phyloP scores from a whole-genome alignment of 2,797 vertebrate genomes.

The Acropternis orthonyx region DNA sequence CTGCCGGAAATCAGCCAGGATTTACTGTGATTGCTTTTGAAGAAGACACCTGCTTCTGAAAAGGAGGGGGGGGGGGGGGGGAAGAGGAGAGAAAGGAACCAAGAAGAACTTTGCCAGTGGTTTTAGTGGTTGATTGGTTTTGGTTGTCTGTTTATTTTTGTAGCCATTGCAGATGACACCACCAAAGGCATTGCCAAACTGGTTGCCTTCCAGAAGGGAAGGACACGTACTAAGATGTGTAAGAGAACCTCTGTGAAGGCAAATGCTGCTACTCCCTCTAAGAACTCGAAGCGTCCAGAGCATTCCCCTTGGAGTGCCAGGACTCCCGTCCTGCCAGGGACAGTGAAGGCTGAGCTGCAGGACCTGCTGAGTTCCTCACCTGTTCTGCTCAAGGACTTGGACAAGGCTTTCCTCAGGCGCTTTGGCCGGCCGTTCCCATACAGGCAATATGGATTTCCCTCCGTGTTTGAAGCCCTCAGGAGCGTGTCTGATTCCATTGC shows the following conservation, averaged over 20 bases:
- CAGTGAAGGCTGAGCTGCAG: conserved; percentile 83
- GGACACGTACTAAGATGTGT: background rate
- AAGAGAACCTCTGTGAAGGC: background rate
- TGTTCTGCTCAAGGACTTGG: conserved; percentile 81
- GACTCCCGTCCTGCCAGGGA: conserved; percentile 74
- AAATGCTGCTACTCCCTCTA: background rate
- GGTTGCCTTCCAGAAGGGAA: conserved; percentile 81
- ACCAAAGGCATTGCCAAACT: conserved; percentile 84
- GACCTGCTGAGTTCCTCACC: conserved; percentile 83
- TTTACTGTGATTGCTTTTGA: background rate
- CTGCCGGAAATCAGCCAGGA: background rate
- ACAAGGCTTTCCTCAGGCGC: conserved; percentile 74
- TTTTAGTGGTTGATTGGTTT: background rate
- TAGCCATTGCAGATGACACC: conserved; percentile 83
- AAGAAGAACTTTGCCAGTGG: background rate
- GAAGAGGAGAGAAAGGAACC: background rate
- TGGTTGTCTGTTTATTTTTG: background rate
- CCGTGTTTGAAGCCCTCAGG: conserved; percentile 81
- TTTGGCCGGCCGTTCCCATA: conserved; percentile 82
- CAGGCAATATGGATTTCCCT: conserved; percentile 84
- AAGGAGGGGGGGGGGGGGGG: background rate
- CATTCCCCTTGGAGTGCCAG: conserved; percentile 70
- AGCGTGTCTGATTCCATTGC: conserved; percentile 78
- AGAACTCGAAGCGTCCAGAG: background rate
- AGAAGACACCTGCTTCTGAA: background rate